phyloP scores from a whole-genome alignment of 2,113 vertebrate species.

The Eulemur rufifrons region DNA sequence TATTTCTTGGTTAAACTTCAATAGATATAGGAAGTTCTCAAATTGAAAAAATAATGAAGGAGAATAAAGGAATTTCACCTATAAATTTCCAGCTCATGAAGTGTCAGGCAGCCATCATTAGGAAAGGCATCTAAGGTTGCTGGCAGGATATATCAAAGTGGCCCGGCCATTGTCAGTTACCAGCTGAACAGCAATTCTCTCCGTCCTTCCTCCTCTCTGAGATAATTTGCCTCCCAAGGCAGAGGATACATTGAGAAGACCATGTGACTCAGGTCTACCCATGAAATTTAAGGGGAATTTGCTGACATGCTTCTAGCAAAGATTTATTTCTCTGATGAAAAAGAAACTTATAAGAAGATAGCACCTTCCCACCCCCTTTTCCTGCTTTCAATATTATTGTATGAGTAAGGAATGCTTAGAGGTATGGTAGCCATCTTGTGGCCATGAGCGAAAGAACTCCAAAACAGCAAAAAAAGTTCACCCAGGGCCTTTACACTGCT shows the following conservation, averaged over 20 bases:
- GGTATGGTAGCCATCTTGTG: background rate
- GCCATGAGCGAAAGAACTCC: background rate
- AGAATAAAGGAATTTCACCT: background rate
- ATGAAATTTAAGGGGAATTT: background rate
- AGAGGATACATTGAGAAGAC: background rate
- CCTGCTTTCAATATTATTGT: background rate
- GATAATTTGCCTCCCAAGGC: background rate
- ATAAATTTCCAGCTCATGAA: background rate
- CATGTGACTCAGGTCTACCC: background rate
- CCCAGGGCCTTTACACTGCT: accelerated
- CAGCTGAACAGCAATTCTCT: background rate
- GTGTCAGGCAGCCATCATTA: background rate
- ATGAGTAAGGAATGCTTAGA: background rate
- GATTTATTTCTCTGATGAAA: background rate
- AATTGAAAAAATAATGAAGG: background rate
- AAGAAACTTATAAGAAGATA: background rate
- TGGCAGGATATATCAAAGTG: background rate
- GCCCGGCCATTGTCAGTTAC: background rate
- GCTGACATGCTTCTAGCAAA: background rate
- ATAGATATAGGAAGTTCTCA: background rate
- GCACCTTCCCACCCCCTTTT: background rate
- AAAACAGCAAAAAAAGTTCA: background rate
- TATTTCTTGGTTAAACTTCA: background rate
- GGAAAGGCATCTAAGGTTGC: background rate
- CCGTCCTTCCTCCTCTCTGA: background rate